A percentile compares a stretch with the other conserved stretches of the same genome.
These are phyloP conservation scores for Drosophila kikkawai DNA, from an alignment of 1,140 invertebrate species.

Conservation along the genomic window DNA sequence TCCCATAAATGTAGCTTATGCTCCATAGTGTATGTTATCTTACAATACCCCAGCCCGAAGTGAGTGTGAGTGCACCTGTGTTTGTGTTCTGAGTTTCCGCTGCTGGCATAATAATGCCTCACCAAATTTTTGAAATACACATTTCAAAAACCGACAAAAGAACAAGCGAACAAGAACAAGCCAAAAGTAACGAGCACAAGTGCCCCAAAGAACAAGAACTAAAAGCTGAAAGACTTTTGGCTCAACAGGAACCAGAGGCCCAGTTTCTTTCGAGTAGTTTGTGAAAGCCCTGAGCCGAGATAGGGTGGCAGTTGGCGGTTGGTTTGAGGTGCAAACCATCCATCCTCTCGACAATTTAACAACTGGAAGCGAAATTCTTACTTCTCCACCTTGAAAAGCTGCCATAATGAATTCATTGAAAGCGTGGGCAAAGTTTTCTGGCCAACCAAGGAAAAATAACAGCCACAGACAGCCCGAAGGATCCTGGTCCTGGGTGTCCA, in stretches of 20 bases:
- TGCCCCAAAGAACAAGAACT: conserved; percentile 45
- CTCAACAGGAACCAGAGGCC: conserved; percentile 57
- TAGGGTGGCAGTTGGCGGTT: conserved; percentile 17
- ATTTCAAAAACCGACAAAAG: conserved; percentile 74
- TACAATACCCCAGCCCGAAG: not conserved
- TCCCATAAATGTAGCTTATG: not conserved
- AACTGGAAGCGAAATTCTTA: conserved; percentile 66
- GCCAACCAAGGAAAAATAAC: conserved; percentile 38
- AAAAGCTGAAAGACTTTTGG: conserved; percentile 23
- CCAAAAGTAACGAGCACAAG: conserved; percentile 68
- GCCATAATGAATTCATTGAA: conserved; percentile 78
- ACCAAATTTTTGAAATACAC: conserved; percentile 66
- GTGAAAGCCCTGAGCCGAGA: conserved; percentile 18
- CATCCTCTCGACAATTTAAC: conserved; percentile 60
- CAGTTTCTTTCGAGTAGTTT: conserved; percentile 60
- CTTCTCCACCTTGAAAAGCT: conserved; percentile 49
- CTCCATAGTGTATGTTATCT: not conserved
- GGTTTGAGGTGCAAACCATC: conserved; percentile 13
- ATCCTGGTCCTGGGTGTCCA: conserved; percentile 42
- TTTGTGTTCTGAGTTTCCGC: conserved; percentile 77
- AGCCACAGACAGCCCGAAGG: conserved; percentile 34
- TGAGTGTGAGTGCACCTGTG: conserved; percentile 24
- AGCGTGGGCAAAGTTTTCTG: conserved; percentile 53
- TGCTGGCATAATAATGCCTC: conserved; percentile 61
- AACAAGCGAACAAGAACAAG: conserved; percentile 66